phyloP scores from a whole-genome alignment of 1,140 invertebrate genomes.

The Eupeodes corollae region DNA sequence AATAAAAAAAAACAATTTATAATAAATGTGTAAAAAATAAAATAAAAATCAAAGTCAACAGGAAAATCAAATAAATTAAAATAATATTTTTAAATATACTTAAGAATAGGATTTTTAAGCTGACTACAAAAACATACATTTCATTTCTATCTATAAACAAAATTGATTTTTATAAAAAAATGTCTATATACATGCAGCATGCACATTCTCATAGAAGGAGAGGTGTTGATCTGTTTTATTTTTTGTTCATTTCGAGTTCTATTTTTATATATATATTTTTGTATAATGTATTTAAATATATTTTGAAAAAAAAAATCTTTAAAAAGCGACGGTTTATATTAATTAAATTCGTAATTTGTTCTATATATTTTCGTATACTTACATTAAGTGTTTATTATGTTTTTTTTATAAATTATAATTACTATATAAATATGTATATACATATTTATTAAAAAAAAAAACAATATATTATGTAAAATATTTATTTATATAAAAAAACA shows the following conservation, averaged over 20 bases:
- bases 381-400: too few relatives aligned
- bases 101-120: too few relatives aligned
- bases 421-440: too few relatives aligned
- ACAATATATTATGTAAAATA: too few relatives aligned
- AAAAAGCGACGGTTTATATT: constrained; percentile 15
- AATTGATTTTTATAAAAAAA: constrained; percentile 1
- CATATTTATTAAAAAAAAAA: too few relatives aligned
- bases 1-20: not conserved
- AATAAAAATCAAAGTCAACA: not conserved
- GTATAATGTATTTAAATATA: constrained; percentile 2
- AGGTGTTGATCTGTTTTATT: not conserved
- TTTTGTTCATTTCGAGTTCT: not conserved
- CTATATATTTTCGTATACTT: too few relatives aligned
- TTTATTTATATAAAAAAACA: too few relatives aligned
- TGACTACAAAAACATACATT: too few relatives aligned
- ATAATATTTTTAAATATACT: too few relatives aligned
- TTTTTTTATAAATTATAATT: too few relatives aligned
- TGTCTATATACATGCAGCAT: not conserved
- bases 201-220: not conserved
- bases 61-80: not conserved
- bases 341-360: constrained; percentile 8
- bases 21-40: not conserved
- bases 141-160: not conserved
- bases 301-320: not conserved
- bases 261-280: constrained; percentile 1